These are phyloP conservation scores for Nymphalis polychloros DNA, from an alignment of 2,888 invertebrate species.

Conservation along the genomic window DNA sequence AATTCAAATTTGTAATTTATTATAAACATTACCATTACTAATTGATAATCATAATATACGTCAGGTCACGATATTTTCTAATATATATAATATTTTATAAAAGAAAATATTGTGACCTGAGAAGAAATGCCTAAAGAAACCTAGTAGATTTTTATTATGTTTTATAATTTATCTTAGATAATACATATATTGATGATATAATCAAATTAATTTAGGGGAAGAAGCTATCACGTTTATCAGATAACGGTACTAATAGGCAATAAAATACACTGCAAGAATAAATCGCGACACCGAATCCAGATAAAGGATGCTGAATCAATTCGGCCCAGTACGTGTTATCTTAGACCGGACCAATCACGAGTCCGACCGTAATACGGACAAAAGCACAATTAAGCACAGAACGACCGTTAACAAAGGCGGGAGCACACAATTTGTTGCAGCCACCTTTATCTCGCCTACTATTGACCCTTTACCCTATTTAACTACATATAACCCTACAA, in stretches of 20 bases:
- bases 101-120: too few species aligned
- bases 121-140: too few species aligned
- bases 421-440: slow-evolving; percentile 79
- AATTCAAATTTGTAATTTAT: too few species aligned
- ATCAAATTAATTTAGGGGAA: slow-evolving; percentile 1
- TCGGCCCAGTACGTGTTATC: slow-evolving; percentile 48
- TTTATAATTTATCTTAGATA: too few species aligned
- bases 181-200: background rate
- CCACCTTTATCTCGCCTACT: slow-evolving; percentile 77
- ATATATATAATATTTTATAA: too few species aligned
- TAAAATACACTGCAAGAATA: slow-evolving; percentile 32
- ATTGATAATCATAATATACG: too few species aligned
- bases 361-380: slow-evolving; percentile 64
- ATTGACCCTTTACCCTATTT: slow-evolving; percentile 81
- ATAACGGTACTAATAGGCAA: slow-evolving; percentile 13
- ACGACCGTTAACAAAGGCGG: slow-evolving; percentile 72
- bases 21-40: too few species aligned
- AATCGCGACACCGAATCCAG: slow-evolving; percentile 23
- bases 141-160: too few species aligned
- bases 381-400: slow-evolving; percentile 81
- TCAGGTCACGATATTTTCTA: too few species aligned
- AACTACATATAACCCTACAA: slow-evolving; percentile 51
- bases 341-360: slow-evolving; percentile 64
- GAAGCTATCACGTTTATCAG: slow-evolving; percentile 1
- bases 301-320: slow-evolving; percentile 40